Conservation (phyloP, 2,797 vertebrate genomes). For the Danio choprae region DNA sequence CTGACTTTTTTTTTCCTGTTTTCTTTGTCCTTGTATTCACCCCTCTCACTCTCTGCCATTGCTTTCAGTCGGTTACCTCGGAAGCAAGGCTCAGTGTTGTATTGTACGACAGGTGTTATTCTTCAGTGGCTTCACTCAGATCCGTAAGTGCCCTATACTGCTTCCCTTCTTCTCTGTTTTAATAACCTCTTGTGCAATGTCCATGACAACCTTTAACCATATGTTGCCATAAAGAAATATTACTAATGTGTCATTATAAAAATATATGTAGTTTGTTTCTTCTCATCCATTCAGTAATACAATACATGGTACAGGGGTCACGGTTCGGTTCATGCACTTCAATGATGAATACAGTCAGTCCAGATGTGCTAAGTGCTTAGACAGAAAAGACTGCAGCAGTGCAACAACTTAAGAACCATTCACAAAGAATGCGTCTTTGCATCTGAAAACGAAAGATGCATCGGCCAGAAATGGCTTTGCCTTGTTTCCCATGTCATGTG, state of each 20-base stretch:
- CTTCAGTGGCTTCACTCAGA: constrained; percentile 98
- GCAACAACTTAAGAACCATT: no score
- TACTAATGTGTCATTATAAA: no score
- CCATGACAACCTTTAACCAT: neutral
- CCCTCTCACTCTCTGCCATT: constrained; percentile 35
- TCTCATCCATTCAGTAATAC: neutral
- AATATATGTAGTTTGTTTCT: no score
- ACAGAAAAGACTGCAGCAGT: no score
- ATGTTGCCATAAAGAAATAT: neutral
- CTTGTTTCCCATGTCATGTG: no score
- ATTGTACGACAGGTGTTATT: constrained; percentile 97
- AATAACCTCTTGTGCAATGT: neutral
- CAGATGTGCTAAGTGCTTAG: no score
- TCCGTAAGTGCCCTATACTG: constrained; percentile 82
- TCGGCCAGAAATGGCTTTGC: no score
- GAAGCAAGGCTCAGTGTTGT: constrained; percentile 95
- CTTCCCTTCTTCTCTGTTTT: neutral
- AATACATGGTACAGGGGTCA: no score
- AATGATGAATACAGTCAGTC: no score
- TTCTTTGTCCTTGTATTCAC: neutral
- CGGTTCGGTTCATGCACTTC: no score
- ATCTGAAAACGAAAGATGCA: no score
- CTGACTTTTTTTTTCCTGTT: constrained; percentile 7
- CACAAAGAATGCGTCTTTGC: no score
- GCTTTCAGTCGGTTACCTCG: constrained; percentile 90